A percentile compares a stretch with the other conserved stretches of the same genome.
These are phyloP conservation scores for Zeus faber DNA, from an alignment of 2,113 vertebrate genomes.

Conservation along the genomic window DNA sequence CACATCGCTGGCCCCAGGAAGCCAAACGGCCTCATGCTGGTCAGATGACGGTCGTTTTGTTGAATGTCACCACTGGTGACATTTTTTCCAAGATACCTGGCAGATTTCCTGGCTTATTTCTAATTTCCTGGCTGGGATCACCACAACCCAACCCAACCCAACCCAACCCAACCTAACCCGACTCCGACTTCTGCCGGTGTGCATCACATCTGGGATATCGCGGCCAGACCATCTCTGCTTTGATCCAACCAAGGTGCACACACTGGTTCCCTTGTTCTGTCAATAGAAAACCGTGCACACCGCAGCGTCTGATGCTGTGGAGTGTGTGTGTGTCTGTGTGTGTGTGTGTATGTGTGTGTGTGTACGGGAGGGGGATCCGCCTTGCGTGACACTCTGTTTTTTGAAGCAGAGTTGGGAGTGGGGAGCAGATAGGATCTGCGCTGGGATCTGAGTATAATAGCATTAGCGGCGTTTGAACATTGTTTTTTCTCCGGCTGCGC, in stretches of 20 bases:
- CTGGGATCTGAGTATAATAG: constrained; percentile 69
- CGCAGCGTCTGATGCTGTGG: constrained; percentile 2
- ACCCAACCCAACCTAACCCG: no score
- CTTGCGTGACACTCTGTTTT: constrained; percentile 45
- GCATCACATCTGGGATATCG: constrained; percentile 3
- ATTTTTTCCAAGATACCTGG: no score
- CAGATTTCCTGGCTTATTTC: no score
- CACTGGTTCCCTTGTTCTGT: constrained; percentile 34
- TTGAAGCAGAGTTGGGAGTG: constrained; percentile 18
- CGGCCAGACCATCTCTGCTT: constrained; percentile 20
- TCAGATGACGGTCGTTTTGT: no score
- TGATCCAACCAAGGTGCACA: constrained; percentile 30
- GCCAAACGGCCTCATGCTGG: no score
- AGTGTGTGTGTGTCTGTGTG: constrained; percentile 33
- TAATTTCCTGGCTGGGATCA: no score
- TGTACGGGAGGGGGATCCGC: constrained; percentile 13
- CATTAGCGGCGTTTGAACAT: constrained; percentile 63
- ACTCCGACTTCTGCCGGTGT: no score
- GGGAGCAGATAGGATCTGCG: constrained; percentile 51
- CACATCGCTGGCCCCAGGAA: no score
- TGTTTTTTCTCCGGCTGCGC: constrained; percentile 55
- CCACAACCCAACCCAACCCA: no score
- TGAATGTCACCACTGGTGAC: no score
- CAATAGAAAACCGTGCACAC: constrained; percentile 22
- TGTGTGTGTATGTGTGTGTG: constrained; percentile 26